These are phyloP conservation scores for Smittia aterrima DNA, from an alignment of 2,888 invertebrate genomes.

Conservation along the genomic window DNA sequence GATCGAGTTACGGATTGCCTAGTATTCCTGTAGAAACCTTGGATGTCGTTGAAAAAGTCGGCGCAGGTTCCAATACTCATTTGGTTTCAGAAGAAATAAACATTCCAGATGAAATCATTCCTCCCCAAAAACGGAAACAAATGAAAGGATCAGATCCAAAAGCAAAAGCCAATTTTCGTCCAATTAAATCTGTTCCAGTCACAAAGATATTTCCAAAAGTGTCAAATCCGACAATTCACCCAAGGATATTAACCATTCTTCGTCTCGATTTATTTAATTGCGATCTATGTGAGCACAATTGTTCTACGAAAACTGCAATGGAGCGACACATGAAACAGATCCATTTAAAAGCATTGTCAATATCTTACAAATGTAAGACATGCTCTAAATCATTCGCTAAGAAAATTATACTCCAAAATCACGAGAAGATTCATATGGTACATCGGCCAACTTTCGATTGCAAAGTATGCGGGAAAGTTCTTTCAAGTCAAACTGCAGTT, in stretches of 20 bases:
- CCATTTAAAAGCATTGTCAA: neutral
- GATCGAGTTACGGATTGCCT: no score
- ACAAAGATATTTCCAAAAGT: neutral
- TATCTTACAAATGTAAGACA: neutral
- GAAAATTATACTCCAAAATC: neutral
- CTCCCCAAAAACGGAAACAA: no score
- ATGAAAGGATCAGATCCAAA: no score
- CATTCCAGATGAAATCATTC: neutral
- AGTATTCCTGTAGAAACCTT: no score
- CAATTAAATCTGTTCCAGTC: no score
- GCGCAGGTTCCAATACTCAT: no score
- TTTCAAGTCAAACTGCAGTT: constrained; percentile 18
- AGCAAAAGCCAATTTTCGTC: no score
- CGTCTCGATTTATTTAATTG: neutral
- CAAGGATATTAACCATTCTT: constrained; percentile 4
- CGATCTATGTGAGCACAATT: constrained; percentile 5
- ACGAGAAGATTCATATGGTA: neutral
- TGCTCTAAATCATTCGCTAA: neutral
- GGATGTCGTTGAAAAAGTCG: no score
- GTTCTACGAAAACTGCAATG: neutral
- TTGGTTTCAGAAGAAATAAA: neutral
- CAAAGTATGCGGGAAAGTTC: neutral
- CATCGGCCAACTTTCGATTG: constrained; percentile 6
- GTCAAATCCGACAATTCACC: neutral
- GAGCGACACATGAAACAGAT: neutral